Evolutionary conservation across 2,113 vertebrate species (phyloP), one percentile per base, ranked within the genome.

Genomic region (Aptenodytes forsteri): DNA sequence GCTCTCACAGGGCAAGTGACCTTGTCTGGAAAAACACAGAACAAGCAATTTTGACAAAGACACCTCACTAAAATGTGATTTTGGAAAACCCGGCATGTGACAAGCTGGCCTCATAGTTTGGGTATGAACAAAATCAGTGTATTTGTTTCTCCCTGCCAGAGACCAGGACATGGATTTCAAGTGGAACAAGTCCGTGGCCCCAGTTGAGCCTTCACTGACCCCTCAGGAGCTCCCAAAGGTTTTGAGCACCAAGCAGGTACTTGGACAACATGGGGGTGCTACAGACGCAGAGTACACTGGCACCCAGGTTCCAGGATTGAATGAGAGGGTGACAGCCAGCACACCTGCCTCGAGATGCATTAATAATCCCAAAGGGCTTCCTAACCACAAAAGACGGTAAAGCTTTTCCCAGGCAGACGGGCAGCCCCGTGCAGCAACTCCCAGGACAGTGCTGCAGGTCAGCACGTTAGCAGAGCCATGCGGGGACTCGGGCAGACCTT

Each of bases 401-500:
- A 34, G 46, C 55, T 56, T 4, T 13, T n/a, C 54, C 40, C 54
- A 59, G 61, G 67, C 32, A 40, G 6, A n/a, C 3, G 3, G 32
- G 44, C 42, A 83, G 72, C 62, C 52, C 44, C 1, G 0, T 5
- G 29, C 67, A 58, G 30, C 21, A 5, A 11, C 8, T 55, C 56
- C 49, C 69, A 38, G 55, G 54, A n/a, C 66, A 23, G 12, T 6
- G 70, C 59, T n/a, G 83, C 1, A 8, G 50, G 10, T 16, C 54
- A 89, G 59, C 23, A 30, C 4, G 6, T 3, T 20, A 58, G 50
- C 38, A 71, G 18, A 73, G 62, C 32, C 20, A 0, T 1, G 27
- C 6, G 1, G 30, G 54, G 69, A 30, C 8, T 4, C 3, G 4
- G 46, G 22, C 23, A 64, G 42, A 23, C 5, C 19, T 26, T 1